Percentiles rank a stretch among this genome's conserved stretches.
phyloP scores from a whole-genome alignment of 2,888 invertebrate species.

The Clunio marinus region DNA sequence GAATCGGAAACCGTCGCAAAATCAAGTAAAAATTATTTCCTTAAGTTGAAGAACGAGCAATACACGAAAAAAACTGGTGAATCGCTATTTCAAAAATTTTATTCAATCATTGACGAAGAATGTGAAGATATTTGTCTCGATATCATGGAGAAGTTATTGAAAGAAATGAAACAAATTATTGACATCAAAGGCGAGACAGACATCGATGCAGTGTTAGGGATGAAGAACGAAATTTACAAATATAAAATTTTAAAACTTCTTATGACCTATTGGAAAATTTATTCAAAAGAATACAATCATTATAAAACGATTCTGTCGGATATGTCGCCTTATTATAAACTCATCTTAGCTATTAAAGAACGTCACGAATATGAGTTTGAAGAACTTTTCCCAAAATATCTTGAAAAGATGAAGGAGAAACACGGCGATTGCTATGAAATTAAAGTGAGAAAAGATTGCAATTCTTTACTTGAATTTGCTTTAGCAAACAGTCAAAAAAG shows the following conservation, averaged over 20 bases:
- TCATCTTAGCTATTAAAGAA: constrained; percentile 24
- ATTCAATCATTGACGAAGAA: constrained; percentile 24
- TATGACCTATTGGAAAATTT: constrained; percentile 22
- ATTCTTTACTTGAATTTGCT: constrained; percentile 29
- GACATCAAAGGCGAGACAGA: constrained; percentile 29
- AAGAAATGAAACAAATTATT: constrained; percentile 20
- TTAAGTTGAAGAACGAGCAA: constrained; percentile 30
- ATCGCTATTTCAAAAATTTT: constrained; percentile 31
- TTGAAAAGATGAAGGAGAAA: not conserved
- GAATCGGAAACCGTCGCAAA: constrained; percentile 7
- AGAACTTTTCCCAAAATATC: constrained; percentile 30
- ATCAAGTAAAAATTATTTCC: constrained; percentile 24
- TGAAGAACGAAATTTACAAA: constrained; percentile 18
- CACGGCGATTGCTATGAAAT: not conserved
- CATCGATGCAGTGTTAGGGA: constrained; percentile 23
- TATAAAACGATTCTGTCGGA: constrained; percentile 7
- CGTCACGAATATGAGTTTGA: constrained; percentile 30
- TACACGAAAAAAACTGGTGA: constrained; percentile 11
- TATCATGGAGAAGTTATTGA: constrained; percentile 12
- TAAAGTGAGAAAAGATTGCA: constrained; percentile 19
- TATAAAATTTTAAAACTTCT: constrained; percentile 24
- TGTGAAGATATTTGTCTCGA: constrained; percentile 2
- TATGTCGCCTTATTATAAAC: constrained; percentile 32
- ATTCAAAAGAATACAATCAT: constrained; percentile 33
- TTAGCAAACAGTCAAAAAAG: not conserved